Percentiles rank a stretch among this genome's conserved stretches.
Conservation (phyloP, 2,888 invertebrate species). For the Platycnemis pennipes region DNA sequence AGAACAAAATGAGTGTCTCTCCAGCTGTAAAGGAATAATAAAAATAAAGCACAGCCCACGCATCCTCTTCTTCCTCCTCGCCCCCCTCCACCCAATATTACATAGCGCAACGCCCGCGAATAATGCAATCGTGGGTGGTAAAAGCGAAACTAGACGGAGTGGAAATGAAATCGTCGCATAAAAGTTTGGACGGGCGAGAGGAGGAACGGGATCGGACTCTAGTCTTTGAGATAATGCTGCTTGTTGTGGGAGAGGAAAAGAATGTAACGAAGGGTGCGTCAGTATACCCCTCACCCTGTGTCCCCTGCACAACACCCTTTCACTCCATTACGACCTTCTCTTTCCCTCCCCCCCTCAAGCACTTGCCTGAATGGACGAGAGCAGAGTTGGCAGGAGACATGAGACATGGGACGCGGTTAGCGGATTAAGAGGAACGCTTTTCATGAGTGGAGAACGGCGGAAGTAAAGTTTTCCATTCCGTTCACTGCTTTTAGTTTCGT, state of each 20-base stretch:
- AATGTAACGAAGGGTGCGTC: not conserved
- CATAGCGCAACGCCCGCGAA: not conserved
- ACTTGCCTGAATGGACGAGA: not conserved
- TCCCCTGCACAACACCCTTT: not conserved
- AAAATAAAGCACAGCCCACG: not conserved
- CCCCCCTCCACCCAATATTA: too few species aligned
- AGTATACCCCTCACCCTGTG: not conserved
- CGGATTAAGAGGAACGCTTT: too few species aligned
- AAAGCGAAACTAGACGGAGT: not conserved
- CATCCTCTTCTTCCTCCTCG: too few species aligned
- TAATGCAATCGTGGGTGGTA: not conserved
- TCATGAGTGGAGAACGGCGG: too few species aligned
- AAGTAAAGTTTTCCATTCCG: too few species aligned
- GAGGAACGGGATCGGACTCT: not conserved
- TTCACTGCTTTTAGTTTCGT: too few species aligned
- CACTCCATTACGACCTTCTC: not conserved
- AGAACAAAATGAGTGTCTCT: not conserved
- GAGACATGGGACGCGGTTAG: not conserved
- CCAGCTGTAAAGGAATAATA: not conserved
- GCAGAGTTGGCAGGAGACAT: not conserved
- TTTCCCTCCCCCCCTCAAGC: not conserved
- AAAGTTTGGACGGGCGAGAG: not conserved
- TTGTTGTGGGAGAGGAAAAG: not conserved
- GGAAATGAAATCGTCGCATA: not conserved
- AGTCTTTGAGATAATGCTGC: not conserved